Conservation (phyloP, 2,113 vertebrate genomes). For the Jacana jacana region DNA sequence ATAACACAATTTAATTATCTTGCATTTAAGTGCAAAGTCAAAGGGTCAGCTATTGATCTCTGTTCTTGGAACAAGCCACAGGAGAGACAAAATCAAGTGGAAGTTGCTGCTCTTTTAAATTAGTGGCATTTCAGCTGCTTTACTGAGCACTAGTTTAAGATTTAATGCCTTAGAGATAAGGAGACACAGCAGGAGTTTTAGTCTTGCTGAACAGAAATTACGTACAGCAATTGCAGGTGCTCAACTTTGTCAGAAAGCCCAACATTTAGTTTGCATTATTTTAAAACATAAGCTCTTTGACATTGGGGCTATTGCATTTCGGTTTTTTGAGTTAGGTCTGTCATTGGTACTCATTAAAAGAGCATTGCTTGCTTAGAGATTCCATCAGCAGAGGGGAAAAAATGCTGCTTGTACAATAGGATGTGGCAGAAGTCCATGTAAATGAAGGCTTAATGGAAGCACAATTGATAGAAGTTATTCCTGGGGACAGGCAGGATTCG, state of each 20-base stretch:
- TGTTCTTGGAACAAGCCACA: background rate
- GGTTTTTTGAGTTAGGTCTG: background rate
- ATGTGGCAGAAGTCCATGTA: background rate
- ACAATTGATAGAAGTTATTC: rapidly evolving
- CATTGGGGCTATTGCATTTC: background rate
- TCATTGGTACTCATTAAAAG: background rate
- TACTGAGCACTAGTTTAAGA: background rate
- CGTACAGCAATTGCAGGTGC: background rate
- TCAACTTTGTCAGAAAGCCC: background rate
- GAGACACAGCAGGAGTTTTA: background rate
- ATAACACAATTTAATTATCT: conserved; percentile 33
- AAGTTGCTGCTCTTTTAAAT: background rate
- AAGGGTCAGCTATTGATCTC: conserved; percentile 22
- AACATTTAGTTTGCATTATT: background rate
- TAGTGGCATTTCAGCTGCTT: background rate
- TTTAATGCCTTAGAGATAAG: background rate
- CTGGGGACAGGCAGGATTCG: background rate
- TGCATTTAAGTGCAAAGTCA: conserved; percentile 2
- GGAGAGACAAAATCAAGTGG: conserved; percentile 16
- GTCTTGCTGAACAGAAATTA: background rate
- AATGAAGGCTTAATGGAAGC: background rate
- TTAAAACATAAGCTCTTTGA: background rate
- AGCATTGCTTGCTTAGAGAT: background rate
- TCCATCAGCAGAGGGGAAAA: background rate
- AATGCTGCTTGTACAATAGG: background rate